These are phyloP conservation scores for Fratercula arctica DNA, from an alignment of 2,797 vertebrate species.

Conservation along the genomic window DNA sequence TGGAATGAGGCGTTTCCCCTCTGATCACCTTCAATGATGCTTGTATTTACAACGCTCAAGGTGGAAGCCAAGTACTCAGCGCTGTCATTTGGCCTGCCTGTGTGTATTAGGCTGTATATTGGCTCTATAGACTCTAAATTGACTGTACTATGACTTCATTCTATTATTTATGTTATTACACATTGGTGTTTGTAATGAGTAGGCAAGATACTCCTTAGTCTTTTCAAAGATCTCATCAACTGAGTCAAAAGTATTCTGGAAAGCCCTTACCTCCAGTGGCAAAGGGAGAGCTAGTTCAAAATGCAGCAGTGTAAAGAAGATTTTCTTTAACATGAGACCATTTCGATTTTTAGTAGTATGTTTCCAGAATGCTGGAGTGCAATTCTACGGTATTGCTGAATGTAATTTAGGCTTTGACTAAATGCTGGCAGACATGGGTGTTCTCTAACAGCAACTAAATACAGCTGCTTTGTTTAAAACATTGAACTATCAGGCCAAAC, in stretches of 20 bases:
- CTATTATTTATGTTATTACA: neutral
- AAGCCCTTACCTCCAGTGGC: neutral
- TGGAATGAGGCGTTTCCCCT: neutral
- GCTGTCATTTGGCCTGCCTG: neutral
- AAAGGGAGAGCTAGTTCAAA: neutral
- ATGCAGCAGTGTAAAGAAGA: neutral
- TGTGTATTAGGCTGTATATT: neutral
- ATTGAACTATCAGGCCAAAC: neutral
- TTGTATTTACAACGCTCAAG: neutral
- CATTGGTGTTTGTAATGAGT: neutral
- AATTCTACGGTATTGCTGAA: neutral
- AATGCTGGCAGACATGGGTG: neutral
- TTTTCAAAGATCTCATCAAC: neutral
- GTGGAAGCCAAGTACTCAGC: neutral
- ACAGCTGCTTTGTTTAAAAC: neutral
- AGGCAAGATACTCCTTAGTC: neutral
- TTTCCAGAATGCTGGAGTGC: neutral
- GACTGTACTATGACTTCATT: neutral
- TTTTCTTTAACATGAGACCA: neutral
- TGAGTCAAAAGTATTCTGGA: neutral
- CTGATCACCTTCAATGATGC: neutral
- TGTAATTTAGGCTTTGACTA: neutral
- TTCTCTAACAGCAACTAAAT: neutral
- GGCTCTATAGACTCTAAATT: neutral
- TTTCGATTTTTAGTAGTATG: neutral